Base-by-base conservation (phyloP, 1,140 invertebrate species). In the Pseudobourletiella spinata region DNA sequence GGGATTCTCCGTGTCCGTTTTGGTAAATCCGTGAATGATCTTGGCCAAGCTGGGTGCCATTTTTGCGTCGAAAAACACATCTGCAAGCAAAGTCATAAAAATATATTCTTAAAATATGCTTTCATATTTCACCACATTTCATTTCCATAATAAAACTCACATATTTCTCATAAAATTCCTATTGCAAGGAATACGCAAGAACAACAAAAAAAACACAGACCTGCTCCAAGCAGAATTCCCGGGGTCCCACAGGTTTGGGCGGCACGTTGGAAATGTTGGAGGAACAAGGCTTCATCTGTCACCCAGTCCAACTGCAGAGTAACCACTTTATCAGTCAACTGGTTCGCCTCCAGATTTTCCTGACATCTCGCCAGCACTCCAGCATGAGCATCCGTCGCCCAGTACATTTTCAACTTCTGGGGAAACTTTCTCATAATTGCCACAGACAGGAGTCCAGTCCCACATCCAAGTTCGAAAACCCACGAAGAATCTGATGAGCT, bases 181-280 rank as follows among this genome's bases (percentile, higher is more conserved):
- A n/a, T n/a, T n/a, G n/a, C n/a, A n/a, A n/a, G n/a, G n/a, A n/a
- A n/a, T n/a, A n/a, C n/a, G n/a, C n/a, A n/a, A n/a, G n/a, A n/a
- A n/a, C n/a, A n/a, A n/a, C n/a, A 39, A 39, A 39, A 39, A 46
- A 18, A 18, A 20, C 22, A 51, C 24, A 25, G 18, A 55, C 52
- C 52, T 8, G 52, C 52, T 18, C 52, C 52, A 8, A 55, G 52
- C 8, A 55, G 30, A n/a, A 55, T 55, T 3, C 52, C 52, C 3
- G 28, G 28, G 2, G 52, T 35, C 4, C 11, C 3, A 35, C 11
- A 55, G 3, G 26, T 54, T 11, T 55, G 11, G 2, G 3, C 26
- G 18, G 52, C 25, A 26, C 6, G 8, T 20, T 55, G 28, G 22
- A 29, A 55, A 29, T 14, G 6, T 3, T 18, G 14, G 3, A 3